A percentile compares a stretch with the other conserved stretches of the same genome.
Conservation (phyloP, 1,140 invertebrate species). For the Bombus soroeensis region DNA sequence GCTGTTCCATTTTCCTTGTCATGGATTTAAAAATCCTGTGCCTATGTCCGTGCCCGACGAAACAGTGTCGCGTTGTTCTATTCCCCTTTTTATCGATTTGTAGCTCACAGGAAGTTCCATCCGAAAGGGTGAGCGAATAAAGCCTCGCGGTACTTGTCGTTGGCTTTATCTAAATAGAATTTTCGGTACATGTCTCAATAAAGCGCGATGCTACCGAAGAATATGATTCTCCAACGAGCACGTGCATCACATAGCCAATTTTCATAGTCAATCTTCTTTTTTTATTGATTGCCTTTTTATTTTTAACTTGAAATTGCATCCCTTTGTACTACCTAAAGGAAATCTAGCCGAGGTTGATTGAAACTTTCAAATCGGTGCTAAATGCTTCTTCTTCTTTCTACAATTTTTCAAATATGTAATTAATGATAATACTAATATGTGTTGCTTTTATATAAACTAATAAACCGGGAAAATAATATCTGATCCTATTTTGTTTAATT, state of each 20-base stretch:
- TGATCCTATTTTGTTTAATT: background rate
- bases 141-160: conserved; percentile 1
- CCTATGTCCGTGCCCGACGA: background rate
- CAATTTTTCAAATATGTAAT: background rate
- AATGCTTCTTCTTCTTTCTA: background rate
- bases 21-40: background rate
- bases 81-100: background rate
- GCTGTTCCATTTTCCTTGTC: conserved; percentile 3
- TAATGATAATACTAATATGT: background rate
- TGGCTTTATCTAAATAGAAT: conserved; percentile 22
- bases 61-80: background rate
- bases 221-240: background rate
- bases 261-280: background rate
- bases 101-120: background rate
- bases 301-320: background rate
- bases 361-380: background rate
- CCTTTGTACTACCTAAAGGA: background rate
- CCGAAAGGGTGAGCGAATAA: background rate
- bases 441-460: background rate
- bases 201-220: background rate
- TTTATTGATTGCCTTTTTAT: background rate
- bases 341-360: background rate
- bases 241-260: background rate
- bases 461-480: background rate
- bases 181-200: conserved; percentile 5